Percentiles rank a stretch among this genome's conserved stretches.
Evolutionary conservation across 37 sponge, comb jelly and placozoan species (phyloP).

Genomic region (Axinella damicornis): DNA sequence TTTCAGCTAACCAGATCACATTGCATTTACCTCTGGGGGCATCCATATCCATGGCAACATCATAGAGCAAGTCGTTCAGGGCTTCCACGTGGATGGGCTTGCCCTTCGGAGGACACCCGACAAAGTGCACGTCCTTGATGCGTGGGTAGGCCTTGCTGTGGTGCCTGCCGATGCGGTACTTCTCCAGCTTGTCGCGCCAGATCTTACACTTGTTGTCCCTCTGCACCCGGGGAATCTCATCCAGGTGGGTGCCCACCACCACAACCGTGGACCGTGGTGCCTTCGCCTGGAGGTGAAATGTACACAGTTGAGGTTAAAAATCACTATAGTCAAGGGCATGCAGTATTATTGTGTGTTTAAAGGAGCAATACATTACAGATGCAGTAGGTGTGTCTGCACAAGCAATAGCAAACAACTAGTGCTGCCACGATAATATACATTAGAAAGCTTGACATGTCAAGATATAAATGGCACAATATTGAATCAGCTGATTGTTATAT

Average conservation of each 20-base stretch:
- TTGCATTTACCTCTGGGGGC: conserved; percentile 39
- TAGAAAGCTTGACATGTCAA: too few species aligned
- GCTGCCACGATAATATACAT: too few species aligned
- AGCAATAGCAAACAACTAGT: too few species aligned
- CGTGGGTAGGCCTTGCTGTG: conserved; percentile 44
- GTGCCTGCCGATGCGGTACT: conserved; percentile 17
- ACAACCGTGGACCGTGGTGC: conserved; percentile 59
- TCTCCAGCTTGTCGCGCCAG: conserved; percentile 34
- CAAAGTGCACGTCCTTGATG: conserved; percentile 45
- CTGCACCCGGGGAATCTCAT: conserved; percentile 26
- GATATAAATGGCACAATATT: too few species aligned
- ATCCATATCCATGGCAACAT: conserved; percentile 55
- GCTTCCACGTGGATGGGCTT: neutral
- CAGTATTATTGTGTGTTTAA: neutral
- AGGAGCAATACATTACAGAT: too few species aligned
- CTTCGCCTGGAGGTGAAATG: conserved; percentile 12
- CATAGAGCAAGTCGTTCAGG: conserved; percentile 59
- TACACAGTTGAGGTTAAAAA: too few species aligned
- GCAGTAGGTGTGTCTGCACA: too few species aligned
- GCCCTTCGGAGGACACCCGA: conserved; percentile 29
- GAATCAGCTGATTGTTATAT: too few species aligned
- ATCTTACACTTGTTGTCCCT: neutral
- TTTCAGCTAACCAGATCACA: too few species aligned
- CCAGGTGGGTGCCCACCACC: conserved; percentile 74
- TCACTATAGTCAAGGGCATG: too few species aligned